phyloP scores from a whole-genome alignment of 2,797 vertebrate species.

The Neostethus bicornis region DNA sequence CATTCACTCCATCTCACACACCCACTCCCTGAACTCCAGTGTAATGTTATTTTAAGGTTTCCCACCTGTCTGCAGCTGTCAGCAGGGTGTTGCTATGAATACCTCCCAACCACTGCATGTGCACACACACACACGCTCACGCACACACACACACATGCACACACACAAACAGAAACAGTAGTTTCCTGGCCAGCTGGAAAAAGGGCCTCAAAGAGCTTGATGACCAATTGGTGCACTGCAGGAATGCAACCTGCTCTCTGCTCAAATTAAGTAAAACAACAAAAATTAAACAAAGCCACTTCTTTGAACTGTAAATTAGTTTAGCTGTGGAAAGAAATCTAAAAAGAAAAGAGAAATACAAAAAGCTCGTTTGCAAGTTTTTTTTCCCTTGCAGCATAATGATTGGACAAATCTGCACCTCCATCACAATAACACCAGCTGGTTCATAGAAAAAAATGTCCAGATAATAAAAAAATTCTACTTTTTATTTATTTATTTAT shows the following conservation, averaged over 20 bases:
- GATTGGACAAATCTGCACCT: too few relatives aligned
- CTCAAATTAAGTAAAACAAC: constrained; percentile 57
- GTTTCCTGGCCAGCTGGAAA: constrained; percentile 33
- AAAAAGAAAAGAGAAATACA: too few relatives aligned
- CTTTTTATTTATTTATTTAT: too few relatives aligned
- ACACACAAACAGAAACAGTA: constrained; percentile 46
- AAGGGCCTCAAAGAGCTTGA: constrained; percentile 16
- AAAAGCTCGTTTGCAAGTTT: too few relatives aligned
- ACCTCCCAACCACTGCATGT: constrained; percentile 53
- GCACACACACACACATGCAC: constrained; percentile 16
- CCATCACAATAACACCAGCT: too few relatives aligned
- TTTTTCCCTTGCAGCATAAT: too few relatives aligned
- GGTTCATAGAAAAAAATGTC: too few relatives aligned
- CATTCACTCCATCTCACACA: constrained; percentile 19
- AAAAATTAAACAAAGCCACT: constrained; percentile 45
- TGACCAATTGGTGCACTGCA: constrained; percentile 42
- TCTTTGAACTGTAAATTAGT: neutral
- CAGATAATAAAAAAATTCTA: too few relatives aligned
- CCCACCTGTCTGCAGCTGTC: constrained; percentile 69
- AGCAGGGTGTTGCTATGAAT: constrained; percentile 39
- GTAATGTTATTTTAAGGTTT: constrained; percentile 57
- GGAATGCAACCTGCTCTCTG: constrained; percentile 50
- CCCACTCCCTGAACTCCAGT: constrained; percentile 27
- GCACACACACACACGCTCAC: constrained; percentile 14
- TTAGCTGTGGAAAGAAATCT: too few relatives aligned